These are phyloP conservation scores for Polydrusus cervinus DNA, from an alignment of 2,888 invertebrate genomes.

Conservation along the genomic window DNA sequence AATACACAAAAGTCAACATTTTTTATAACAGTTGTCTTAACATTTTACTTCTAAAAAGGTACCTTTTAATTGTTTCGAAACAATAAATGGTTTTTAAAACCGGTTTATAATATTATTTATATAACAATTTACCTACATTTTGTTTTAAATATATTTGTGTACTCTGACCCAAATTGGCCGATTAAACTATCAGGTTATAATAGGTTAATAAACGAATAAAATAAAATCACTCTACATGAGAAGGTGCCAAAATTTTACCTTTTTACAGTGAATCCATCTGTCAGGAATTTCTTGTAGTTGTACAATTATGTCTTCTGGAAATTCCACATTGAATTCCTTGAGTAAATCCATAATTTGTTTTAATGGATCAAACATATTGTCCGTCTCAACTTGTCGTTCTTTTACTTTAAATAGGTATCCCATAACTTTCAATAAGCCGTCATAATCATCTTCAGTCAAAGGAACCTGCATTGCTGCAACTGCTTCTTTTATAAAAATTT, in stretches of 20 bases:
- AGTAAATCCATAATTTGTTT: constrained; percentile 90
- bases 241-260: constrained; percentile 70
- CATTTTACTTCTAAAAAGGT: too few species aligned
- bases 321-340: constrained; percentile 89
- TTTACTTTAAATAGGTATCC: constrained; percentile 85
- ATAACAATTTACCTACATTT: too few species aligned
- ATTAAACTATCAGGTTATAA: too few species aligned
- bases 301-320: constrained; percentile 84
- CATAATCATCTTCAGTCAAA: constrained; percentile 89
- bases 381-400: constrained; percentile 85
- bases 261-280: constrained; percentile 89
- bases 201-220: too few species aligned
- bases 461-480: constrained; percentile 80
- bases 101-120: too few species aligned
- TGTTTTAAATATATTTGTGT: too few species aligned
- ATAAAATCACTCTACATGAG: too few species aligned
- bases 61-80: too few species aligned
- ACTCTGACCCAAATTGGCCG: too few species aligned
- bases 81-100: too few species aligned
- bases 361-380: constrained; percentile 92
- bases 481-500: constrained; percentile 85
- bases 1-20: too few species aligned
- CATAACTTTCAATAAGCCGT: constrained; percentile 88
- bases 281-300: constrained; percentile 89
- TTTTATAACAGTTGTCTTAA: too few species aligned